Base-by-base conservation (phyloP, 2,888 invertebrate genomes). In the Pristionchus mayeri region DNA sequence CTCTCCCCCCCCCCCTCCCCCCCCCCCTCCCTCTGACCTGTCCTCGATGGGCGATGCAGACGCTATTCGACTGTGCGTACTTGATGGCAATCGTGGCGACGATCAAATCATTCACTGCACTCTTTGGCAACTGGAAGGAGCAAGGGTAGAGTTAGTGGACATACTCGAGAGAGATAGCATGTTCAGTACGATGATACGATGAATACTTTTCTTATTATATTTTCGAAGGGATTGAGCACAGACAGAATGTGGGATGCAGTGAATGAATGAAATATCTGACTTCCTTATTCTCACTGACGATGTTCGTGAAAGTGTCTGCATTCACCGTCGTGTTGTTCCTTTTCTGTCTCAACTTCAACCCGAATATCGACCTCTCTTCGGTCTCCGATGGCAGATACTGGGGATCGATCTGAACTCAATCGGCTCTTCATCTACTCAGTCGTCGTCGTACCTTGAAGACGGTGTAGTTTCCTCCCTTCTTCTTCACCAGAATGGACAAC, bases 31-130 rank as follows among this genome's bases (percentile, higher is more conserved):
- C n/a, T 50, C 50, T 50, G 89, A 94, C 94, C 92, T 95, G 94
- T 4, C 97, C 97, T 93, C 97, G 96, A 90, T 95, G 95, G 0
- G 98, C 98, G 92, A 96, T 98, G 93, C 98, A 98, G 0, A 99
- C 98, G 0, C 98, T 98, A 94, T 99, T 99, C 91, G 98, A 98
- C 94, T 99, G 98, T 0, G 98, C 98, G 93, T 97, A 99, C 93
- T 99, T 99, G 30, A 98, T 94, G 0, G 98, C 96, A 86, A 98
- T 97, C 0, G 97, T 97, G 0, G 98, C 98, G 1, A 99, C 97
- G 71, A 97, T 96, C 37, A 98, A 94, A 93, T 99, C 98, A 84
- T 97, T 95, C 4, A 97, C 92, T 0, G 97, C 97, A 18, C 94
- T 94, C 27, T 95, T 95, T 0, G 97, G 95, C 27, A 98, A 91